These are phyloP conservation scores for Diplodus sargus DNA, from an alignment of 2,797 vertebrate genomes.

Conservation along the genomic window DNA sequence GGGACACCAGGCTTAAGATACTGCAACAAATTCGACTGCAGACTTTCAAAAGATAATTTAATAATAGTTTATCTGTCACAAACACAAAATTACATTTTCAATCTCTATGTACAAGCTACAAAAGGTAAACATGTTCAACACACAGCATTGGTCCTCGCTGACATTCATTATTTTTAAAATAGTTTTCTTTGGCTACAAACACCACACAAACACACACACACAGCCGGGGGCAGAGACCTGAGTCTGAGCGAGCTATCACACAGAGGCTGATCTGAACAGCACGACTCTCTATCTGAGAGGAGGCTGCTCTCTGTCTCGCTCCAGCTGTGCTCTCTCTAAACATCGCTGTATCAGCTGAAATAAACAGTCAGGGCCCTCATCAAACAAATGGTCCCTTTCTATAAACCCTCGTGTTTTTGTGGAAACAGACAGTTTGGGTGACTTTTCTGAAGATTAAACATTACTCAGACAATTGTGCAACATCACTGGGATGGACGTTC, in stretches of 20 bases:
- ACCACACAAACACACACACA: constrained; percentile 27
- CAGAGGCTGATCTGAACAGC: constrained; percentile 5
- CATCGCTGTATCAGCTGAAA: constrained; percentile 40
- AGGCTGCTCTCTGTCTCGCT: constrained; percentile 23
- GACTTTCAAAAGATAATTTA: constrained; percentile 56
- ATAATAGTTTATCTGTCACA: constrained; percentile 41
- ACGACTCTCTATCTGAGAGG: neutral
- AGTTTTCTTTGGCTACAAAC: constrained; percentile 73
- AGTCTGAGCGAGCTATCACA: neutral
- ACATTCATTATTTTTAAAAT: constrained; percentile 41
- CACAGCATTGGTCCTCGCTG: constrained; percentile 42
- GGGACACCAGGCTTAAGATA: neutral
- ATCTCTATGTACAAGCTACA: constrained; percentile 53
- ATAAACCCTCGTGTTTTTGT: neutral
- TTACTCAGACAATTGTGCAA: constrained; percentile 20
- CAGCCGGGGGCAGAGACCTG: constrained; percentile 43
- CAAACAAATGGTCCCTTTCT: constrained; percentile 3
- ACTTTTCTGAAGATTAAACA: constrained; percentile 21
- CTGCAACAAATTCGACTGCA: constrained; percentile 1
- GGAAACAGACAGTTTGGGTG: constrained; percentile 7
- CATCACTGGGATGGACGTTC: neutral
- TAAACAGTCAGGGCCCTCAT: constrained; percentile 6
- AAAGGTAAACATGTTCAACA: constrained; percentile 55
- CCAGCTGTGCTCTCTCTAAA: constrained; percentile 67
- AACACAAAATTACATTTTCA: constrained; percentile 58